Base-by-base conservation (phyloP, 2,888 invertebrate genomes). In the Melipona beecheii region DNA sequence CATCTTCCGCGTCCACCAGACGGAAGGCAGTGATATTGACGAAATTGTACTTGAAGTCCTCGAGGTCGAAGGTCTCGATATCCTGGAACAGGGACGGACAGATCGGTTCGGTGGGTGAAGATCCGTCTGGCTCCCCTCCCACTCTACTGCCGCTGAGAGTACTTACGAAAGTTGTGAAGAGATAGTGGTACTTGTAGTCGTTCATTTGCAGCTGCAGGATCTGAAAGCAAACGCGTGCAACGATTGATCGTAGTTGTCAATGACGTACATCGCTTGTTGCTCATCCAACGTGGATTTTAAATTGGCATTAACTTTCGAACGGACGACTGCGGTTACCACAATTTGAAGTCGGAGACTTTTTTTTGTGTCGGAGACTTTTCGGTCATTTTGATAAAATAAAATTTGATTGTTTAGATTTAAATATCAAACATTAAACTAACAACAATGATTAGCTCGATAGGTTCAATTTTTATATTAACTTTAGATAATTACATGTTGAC, bases 171-270 rank as follows among this genome's bases (percentile, higher is more conserved):
- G 97, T 97, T 43, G 97, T 97, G 91, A 98, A 97, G 84, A 97
- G 95, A 94, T 97, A 98, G 94, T 98, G 97, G 93, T 97, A 97
- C 93, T 97, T 97, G 94, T 97, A 97, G 92, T 97, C 97, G 93
- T 97, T 97, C 97, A 98, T 97, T 95, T 97, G 97, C 24, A 97
- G 95, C 93, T 97, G 97, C 78, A 97, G 95, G 85, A 97, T 97
- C 97, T 97, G 95, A 24, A 95, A 95, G 87, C 24, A 62, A 62
- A 58, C 24, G 19, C 49, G 65, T 13, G n/a, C 43, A 4, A 78
- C 75, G 43, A 66, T 66, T 75, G 68, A 75, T 68, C 24, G 17
- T 17, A n/a, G 5, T 11, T 21, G 15, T 13, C 15, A n/a, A 15
- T 13, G 27, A 27, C 1, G 17, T 5, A 43, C 9, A 11, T 9